These are phyloP conservation scores for Scaptodrosophila lebanonensis DNA, from an alignment of 1,140 invertebrate genomes.

Conservation along the genomic window DNA sequence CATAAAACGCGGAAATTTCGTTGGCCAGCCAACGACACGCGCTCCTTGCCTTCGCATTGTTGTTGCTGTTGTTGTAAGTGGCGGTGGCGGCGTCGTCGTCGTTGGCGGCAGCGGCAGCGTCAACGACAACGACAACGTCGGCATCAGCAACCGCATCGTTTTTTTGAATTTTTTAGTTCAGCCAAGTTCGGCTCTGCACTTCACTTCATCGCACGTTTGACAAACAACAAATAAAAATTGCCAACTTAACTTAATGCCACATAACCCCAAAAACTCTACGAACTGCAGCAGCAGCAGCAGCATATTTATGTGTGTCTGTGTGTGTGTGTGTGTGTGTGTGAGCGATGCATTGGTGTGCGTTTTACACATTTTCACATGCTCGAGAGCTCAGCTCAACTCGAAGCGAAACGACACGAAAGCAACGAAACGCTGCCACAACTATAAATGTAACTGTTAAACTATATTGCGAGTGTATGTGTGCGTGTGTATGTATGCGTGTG, in stretches of 20 bases:
- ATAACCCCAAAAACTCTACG: no score
- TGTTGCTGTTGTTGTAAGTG: slow-evolving; percentile 40
- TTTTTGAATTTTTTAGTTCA: slow-evolving; percentile 68
- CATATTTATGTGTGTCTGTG: no score
- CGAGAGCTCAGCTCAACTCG: slow-evolving; percentile 55
- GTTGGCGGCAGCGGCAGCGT: no score
- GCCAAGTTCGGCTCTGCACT: slow-evolving; percentile 72
- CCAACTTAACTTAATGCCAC: slow-evolving; percentile 76
- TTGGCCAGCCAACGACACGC: no score
- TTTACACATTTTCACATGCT: no score
- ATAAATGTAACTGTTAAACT: slow-evolving; percentile 31
- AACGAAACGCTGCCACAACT: slow-evolving; percentile 46
- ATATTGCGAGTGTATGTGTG: slow-evolving; percentile 6
- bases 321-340: no score
- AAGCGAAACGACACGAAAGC: slow-evolving; percentile 48
- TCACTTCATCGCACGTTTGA: no score
- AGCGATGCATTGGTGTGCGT: no score
- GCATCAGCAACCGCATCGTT: slow-evolving; percentile 56
- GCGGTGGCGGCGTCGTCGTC: no score
- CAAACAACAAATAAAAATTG: slow-evolving; percentile 48
- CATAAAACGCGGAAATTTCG: no score
- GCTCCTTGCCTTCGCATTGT: slow-evolving; percentile 12
- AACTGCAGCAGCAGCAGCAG: no score
- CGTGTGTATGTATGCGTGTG: background rate
- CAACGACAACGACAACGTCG: no score